Evolutionary conservation across 2,888 invertebrate genomes (phyloP).

Genomic region (Lasioglossum vierecki): DNA sequence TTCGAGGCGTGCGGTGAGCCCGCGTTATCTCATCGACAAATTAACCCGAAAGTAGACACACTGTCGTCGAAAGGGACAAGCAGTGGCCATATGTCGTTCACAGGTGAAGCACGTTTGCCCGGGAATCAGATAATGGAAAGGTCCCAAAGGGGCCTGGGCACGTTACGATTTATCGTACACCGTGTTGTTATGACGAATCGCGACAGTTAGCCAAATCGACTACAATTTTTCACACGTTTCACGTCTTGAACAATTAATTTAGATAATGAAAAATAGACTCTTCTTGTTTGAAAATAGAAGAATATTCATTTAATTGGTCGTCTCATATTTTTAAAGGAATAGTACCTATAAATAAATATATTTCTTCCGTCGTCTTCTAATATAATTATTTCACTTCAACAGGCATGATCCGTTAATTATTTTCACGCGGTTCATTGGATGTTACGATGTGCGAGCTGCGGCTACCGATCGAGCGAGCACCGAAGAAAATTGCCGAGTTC

Average conservation of each 20-base stretch:
- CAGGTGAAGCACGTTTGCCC: conserved; percentile 74
- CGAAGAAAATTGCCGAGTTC: not conserved
- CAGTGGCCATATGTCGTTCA: conserved; percentile 76
- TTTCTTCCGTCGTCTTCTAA: too few species aligned
- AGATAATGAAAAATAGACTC: not conserved
- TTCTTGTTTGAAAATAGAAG: not conserved
- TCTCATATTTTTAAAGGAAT: not conserved
- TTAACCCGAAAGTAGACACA: conserved; percentile 68
- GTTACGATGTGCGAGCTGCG: not conserved
- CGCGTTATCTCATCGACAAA: conserved; percentile 66
- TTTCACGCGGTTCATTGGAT: not conserved
- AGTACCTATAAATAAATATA: too few species aligned
- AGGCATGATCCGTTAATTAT: not conserved
- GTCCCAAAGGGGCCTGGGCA: conserved; percentile 37
- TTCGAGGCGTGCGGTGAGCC: conserved; percentile 24
- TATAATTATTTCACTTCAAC: too few species aligned
- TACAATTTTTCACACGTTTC: not conserved
- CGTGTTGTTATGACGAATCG: conserved; percentile 5
- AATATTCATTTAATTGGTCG: not conserved
- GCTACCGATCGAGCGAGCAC: not conserved
- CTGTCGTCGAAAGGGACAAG: conserved; percentile 63
- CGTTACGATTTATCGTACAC: conserved; percentile 4
- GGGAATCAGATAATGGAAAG: conserved; percentile 74
- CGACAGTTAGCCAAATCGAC: not conserved
- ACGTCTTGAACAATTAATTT: not conserved